phyloP scores from a whole-genome alignment of 2,888 invertebrate genomes.

The Limenitis arthemis region DNA sequence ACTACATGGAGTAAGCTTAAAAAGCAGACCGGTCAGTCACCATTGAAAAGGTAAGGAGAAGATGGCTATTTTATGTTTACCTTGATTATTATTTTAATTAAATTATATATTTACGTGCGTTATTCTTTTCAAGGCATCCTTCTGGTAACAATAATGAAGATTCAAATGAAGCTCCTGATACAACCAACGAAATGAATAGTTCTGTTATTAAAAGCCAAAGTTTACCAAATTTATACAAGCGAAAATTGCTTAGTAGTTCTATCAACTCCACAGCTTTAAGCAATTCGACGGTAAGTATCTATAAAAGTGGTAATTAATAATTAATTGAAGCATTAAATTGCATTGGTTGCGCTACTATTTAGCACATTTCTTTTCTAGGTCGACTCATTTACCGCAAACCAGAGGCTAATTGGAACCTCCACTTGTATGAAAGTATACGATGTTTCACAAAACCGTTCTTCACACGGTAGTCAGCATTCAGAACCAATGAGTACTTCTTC shows the following conservation, averaged over 20 bases:
- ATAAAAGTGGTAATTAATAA: constrained; percentile 17
- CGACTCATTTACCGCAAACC: constrained; percentile 64
- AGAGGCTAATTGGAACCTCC: constrained; percentile 56
- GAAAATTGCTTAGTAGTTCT: constrained; percentile 65
- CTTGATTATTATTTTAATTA: neutral
- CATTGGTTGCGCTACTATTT: constrained; percentile 23
- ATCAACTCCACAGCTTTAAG: constrained; percentile 72
- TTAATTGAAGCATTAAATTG: constrained; percentile 15
- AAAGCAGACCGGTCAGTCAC: constrained; percentile 77
- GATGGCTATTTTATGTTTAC: constrained; percentile 1
- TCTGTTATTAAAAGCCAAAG: constrained; percentile 82
- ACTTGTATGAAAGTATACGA: constrained; percentile 66
- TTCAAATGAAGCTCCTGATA: constrained; percentile 67
- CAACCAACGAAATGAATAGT: constrained; percentile 72
- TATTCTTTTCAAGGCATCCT: constrained; percentile 72
- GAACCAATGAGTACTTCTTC: constrained; percentile 70
- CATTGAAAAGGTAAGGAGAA: constrained; percentile 73
- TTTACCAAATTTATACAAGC: constrained; percentile 80
- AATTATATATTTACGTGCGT: neutral
- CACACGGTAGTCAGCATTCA: constrained; percentile 61
- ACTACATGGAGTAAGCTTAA: constrained; percentile 92
- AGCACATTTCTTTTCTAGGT: constrained; percentile 48
- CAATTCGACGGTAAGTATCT: constrained; percentile 77
- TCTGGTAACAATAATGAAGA: constrained; percentile 82
- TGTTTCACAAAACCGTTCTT: constrained; percentile 58